Conservation (phyloP, 2,113 vertebrate genomes). For the Oxyruncus cristatus region DNA sequence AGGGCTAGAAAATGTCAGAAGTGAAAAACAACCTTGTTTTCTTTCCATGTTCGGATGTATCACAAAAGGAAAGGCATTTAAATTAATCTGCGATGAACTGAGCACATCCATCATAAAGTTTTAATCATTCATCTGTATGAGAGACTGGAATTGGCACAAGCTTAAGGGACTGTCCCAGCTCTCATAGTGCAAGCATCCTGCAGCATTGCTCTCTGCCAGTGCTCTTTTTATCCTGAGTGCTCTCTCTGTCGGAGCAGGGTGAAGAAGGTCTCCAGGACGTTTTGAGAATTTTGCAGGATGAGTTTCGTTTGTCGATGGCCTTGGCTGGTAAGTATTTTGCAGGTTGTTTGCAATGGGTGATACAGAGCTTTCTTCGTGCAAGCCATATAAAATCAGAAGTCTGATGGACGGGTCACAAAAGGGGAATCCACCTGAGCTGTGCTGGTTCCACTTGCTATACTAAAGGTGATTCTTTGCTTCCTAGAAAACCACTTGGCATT, state of each 20-base stretch:
- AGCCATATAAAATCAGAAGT: not conserved
- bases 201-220: not conserved
- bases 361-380: not conserved
- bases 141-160: not conserved
- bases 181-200: not conserved
- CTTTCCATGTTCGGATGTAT: not conserved
- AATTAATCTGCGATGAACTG: not conserved
- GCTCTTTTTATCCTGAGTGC: not conserved
- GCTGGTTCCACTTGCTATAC: not conserved
- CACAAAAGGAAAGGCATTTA: slow-evolving; percentile 18
- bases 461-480: not conserved
- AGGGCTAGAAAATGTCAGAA: not conserved
- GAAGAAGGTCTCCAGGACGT: slow-evolving; percentile 86
- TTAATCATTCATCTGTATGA: not conserved
- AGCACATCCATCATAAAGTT: not conserved
- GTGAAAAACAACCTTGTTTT: slow-evolving; percentile 51
- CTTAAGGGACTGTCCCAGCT: slow-evolving; percentile 11
- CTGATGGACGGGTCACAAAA: not conserved
- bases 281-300: slow-evolving; percentile 88
- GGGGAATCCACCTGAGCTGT: not conserved
- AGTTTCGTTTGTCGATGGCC: slow-evolving; percentile 88
- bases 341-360: not conserved
- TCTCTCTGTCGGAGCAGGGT: slow-evolving; percentile 74
- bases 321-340: slow-evolving; percentile 79
- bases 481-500: not conserved